phyloP scores from a whole-genome alignment of 2,797 vertebrate species.

The Numenius phaeopus region DNA sequence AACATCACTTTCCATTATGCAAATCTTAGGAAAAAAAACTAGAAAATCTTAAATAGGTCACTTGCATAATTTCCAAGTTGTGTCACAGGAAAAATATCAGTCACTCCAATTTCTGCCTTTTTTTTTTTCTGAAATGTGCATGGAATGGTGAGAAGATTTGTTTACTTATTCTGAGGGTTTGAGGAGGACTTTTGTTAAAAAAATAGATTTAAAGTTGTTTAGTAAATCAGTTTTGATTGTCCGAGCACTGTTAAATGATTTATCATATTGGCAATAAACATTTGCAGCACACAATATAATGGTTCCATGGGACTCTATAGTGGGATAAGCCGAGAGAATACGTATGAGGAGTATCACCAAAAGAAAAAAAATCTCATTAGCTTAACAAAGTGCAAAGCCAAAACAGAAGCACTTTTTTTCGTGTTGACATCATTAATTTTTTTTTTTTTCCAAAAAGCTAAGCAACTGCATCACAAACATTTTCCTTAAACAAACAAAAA shows the following conservation, averaged over 20 bases:
- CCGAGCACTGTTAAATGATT: slow-evolving; percentile 50
- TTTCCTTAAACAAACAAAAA: background rate
- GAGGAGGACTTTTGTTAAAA: background rate
- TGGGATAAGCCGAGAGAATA: slow-evolving; percentile 42
- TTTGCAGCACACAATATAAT: slow-evolving; percentile 15
- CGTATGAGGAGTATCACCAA: background rate
- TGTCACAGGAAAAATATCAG: background rate
- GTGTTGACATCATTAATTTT: background rate
- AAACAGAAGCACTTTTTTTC: background rate
- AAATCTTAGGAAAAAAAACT: background rate
- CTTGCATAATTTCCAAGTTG: background rate
- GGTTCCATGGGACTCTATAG: slow-evolving; percentile 8
- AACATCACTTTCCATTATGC: background rate
- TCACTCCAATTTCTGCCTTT: background rate
- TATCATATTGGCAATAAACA: slow-evolving; percentile 62
- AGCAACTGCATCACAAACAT: background rate
- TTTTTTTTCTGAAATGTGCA: background rate
- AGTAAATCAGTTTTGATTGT: slow-evolving; percentile 49
- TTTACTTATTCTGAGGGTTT: slow-evolving; percentile 10
- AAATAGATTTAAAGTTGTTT: slow-evolving; percentile 24
- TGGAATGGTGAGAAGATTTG: background rate
- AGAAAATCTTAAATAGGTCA: background rate
- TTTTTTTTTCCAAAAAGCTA: background rate
- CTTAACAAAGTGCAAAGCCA: slow-evolving; percentile 16
- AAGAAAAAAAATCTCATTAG: slow-evolving; percentile 9